Evolutionary conservation across 2,797 vertebrate species (phyloP), one percentile per base, ranked within the genome.

Genomic region (Octomys mimax): DNA sequence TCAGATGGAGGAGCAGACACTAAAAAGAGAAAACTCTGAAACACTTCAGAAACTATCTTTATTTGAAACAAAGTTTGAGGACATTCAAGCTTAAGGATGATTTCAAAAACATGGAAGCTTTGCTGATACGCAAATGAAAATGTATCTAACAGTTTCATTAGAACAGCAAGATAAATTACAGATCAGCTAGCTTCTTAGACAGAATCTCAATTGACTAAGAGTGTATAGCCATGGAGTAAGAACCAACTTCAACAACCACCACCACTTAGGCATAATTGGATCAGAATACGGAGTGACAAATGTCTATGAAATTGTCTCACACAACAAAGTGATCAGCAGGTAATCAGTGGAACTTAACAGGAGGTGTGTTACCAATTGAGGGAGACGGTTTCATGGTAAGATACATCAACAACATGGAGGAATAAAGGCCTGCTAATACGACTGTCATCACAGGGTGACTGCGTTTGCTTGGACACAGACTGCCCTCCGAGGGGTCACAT

Each of bases 181-280:
- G 59, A 64, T 42, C 39, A 39, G 19, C 18, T 82, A 73, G 49
- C 33, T 49, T 95, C 46, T 39, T 8, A 82, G 68, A 78, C 39
- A 84, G 61, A 79, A n/a, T 28, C 54, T 62, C 39, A 79, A 13
- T 68, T 31, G 36, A 89, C 39, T 31, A 62, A 80, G 22, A 85
- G 31, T 42, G 9, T 31, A 26, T 12, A 59, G 39, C 88, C 2
- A 36, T 9, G 31, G n/a, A 82, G 18, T 71, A 84, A 89, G 54
- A 89, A 79, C 14, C 42, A 90, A 95, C 39, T 61, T 95, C 68
- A 57, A 57, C 84, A 78, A 77, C 18, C 6, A 88, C 70, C 78
- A 95, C 28, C 26, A 31, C 36, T 33, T 12, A 49, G 75, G 87
- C 39, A 83, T 59, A 61, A 77, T 4, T 95, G 62, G 70, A 54